Percentiles rank a stretch among this genome's conserved stretches.
These are phyloP conservation scores for Andrena hattorfiana DNA, from an alignment of 2,888 invertebrate genomes.

Conservation along the genomic window DNA sequence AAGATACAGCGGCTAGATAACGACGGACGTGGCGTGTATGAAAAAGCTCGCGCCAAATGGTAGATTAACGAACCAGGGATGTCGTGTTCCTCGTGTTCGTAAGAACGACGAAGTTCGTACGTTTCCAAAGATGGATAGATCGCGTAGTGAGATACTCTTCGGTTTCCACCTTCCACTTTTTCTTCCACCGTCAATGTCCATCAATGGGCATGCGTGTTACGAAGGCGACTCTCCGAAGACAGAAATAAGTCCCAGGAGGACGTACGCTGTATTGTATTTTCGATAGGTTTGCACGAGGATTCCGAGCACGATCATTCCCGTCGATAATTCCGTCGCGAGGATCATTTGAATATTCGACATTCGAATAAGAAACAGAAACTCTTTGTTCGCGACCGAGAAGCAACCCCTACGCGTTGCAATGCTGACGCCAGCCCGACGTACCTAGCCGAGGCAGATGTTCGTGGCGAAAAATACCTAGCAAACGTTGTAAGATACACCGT, in stretches of 20 bases:
- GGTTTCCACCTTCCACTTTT: too few species aligned
- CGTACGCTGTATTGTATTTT: constrained; percentile 13
- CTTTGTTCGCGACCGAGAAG: constrained; percentile 21
- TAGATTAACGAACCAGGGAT: too few species aligned
- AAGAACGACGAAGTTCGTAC: too few species aligned
- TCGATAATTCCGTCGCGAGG: constrained; percentile 66
- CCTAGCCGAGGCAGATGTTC: constrained; percentile 54
- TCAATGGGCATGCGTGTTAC: background rate
- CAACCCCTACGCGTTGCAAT: constrained; percentile 21
- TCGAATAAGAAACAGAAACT: constrained; percentile 71
- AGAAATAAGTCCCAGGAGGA: constrained; percentile 9
- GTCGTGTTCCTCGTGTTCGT: too few species aligned
- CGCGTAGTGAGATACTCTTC: too few species aligned
- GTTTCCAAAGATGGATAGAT: too few species aligned
- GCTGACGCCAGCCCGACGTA: background rate
- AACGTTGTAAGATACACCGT: constrained; percentile 40
- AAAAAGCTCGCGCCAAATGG: too few species aligned
- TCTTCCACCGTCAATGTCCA: too few species aligned
- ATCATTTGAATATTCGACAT: constrained; percentile 78
- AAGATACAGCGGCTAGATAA: background rate
- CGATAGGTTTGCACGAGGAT: constrained; percentile 56
- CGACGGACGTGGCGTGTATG: too few species aligned
- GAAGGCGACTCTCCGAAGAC: constrained; percentile 7
- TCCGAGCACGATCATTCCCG: constrained; percentile 69
- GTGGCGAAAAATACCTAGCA: constrained; percentile 39